Percentiles rank a stretch among this genome's conserved stretches.
Conservation (phyloP, 2,113 vertebrate genomes). For the Ochotona princeps region DNA sequence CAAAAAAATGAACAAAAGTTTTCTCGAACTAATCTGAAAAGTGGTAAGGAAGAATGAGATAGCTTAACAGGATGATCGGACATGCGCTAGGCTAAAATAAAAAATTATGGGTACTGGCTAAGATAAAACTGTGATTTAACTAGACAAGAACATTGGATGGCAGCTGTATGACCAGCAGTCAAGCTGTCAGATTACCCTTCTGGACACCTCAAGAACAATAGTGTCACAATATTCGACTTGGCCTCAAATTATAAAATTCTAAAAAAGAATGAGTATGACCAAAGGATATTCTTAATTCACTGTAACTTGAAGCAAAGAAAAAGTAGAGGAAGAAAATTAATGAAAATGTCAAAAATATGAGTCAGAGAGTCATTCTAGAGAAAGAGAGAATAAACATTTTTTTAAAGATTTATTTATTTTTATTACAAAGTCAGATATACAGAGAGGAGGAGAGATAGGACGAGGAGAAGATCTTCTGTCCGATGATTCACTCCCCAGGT, state of each 20-base stretch:
- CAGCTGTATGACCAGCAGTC: not conserved
- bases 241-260: not conserved
- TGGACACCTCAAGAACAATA: not conserved
- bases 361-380: conserved; percentile 15
- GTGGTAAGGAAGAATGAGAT: not conserved
- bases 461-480: no score
- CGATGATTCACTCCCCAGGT: no score
- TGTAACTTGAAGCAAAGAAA: conserved; percentile 33
- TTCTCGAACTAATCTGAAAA: conserved; percentile 31
- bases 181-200: not conserved
- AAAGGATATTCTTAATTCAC: conserved; percentile 20
- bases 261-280: not conserved
- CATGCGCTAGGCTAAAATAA: not conserved
- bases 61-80: not conserved
- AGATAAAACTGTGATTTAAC: not conserved
- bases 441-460: no score
- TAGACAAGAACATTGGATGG: not conserved
- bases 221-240: not conserved
- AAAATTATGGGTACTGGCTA: not conserved
- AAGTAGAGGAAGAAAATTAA: conserved; percentile 41
- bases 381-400: not conserved
- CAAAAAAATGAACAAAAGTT: not conserved
- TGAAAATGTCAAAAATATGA: conserved; percentile 34
- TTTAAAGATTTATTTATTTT: no score
- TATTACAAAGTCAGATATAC: no score